Evolutionary conservation across 1,140 invertebrate species (phyloP).

Genomic region (Limonius californicus): DNA sequence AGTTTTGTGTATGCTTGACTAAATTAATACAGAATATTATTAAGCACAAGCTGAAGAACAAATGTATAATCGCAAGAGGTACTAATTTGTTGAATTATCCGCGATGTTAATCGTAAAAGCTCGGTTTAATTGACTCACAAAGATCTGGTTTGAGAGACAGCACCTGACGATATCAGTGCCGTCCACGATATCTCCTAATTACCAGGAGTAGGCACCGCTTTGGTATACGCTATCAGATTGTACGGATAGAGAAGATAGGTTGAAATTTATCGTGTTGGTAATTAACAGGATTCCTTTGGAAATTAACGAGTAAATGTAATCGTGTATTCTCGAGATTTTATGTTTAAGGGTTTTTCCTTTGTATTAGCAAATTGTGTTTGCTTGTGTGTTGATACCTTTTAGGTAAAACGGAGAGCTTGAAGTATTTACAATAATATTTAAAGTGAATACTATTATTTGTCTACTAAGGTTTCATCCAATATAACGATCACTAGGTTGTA

Average conservation of each 20-base stretch:
- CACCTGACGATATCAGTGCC: conserved; percentile 10
- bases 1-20: no score
- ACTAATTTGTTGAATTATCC: conserved; percentile 5
- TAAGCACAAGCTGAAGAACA: no score
- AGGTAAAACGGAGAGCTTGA: no score
- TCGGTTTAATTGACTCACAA: conserved; percentile 11
- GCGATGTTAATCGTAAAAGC: background rate
- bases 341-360: no score
- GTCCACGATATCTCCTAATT: conserved; percentile 2
- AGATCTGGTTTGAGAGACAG: conserved; percentile 2
- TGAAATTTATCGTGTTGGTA: conserved; percentile 13
- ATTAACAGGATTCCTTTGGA: background rate
- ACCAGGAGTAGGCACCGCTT: background rate
- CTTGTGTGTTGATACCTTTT: no score
- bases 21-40: no score
- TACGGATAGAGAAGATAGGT: background rate
- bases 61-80: no score
- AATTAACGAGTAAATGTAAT: background rate
- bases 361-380: no score
- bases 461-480: no score
- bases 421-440: no score
- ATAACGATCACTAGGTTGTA: no score
- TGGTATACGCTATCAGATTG: conserved; percentile 6
- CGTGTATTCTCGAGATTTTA: background rate
- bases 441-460: no score